Percentiles rank a stretch among this genome's conserved stretches.
These are phyloP conservation scores for Heliopora coerulea DNA, from an alignment of 92 coral and sea anemone genomes.

Conservation along the genomic window DNA sequence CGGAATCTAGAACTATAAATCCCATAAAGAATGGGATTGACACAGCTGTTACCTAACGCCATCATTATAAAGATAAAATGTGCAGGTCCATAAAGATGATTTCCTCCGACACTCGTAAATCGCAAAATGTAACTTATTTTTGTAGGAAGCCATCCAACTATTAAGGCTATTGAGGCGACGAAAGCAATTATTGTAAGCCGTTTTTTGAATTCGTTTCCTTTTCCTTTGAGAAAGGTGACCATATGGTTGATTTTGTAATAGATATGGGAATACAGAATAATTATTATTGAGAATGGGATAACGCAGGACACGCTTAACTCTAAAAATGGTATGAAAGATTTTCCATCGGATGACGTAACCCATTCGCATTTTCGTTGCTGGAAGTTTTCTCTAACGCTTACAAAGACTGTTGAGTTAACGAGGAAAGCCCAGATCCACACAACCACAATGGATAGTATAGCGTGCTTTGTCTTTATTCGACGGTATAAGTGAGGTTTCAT, in stretches of 20 bases:
- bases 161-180: conserved; percentile 10
- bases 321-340: not conserved
- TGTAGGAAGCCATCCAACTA: conserved; percentile 33
- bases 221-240: too few species aligned
- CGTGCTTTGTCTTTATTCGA: conserved; percentile 27
- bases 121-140: conserved; percentile 23
- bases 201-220: not conserved
- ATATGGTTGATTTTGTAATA: conserved; percentile 5
- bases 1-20: conserved; percentile 15
- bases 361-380: not conserved
- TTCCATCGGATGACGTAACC: not conserved
- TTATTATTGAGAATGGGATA: conserved; percentile 16
- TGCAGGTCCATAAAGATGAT: conserved; percentile 21
- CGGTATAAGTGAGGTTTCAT: conserved; percentile 60
- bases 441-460: not conserved
- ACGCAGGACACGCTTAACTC: conserved; percentile 22
- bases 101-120: conserved; percentile 20
- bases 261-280: conserved; percentile 21
- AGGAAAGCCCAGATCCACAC: conserved; percentile 27
- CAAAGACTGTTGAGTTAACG: not conserved
- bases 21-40: conserved; percentile 24
- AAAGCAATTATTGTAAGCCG: conserved; percentile 23
- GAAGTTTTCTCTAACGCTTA: not conserved
- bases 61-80: conserved; percentile 35
- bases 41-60: conserved; percentile 25